These are phyloP conservation scores for Enteromius fasciolatus DNA, from an alignment of 2,797 vertebrate species.

Conservation along the genomic window DNA sequence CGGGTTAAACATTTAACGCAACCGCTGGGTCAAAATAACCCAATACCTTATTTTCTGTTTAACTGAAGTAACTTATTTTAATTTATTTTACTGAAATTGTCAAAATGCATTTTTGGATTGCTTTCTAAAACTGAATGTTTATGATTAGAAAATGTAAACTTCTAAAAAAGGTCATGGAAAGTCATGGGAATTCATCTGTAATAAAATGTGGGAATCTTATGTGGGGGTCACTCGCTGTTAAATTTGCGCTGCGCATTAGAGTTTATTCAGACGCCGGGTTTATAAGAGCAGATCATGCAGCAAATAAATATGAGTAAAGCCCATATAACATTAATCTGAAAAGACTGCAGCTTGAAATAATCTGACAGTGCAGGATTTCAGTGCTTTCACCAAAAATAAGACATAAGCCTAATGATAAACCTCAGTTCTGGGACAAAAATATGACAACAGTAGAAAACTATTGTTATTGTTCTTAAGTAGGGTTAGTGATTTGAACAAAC, in stretches of 20 bases:
- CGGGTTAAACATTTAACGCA: too few species aligned
- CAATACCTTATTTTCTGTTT: neutral
- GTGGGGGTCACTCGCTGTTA: neutral
- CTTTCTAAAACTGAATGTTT: neutral
- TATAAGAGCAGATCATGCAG: slow-evolving; percentile 5
- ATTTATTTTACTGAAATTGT: neutral
- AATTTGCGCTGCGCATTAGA: neutral
- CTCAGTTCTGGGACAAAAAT: neutral
- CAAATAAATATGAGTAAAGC: neutral
- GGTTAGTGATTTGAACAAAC: neutral
- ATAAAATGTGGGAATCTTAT: neutral
- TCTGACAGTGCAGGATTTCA: slow-evolving; percentile 10
- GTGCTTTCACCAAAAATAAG: neutral
- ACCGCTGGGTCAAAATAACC: too few species aligned
- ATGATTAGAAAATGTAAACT: neutral
- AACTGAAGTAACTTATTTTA: too few species aligned
- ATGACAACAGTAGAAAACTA: neutral
- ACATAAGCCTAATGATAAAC: neutral
- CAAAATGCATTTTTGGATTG: neutral
- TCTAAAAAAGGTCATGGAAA: neutral
- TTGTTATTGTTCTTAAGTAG: neutral
- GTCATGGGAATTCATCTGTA: neutral
- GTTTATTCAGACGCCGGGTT: neutral
- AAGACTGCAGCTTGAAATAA: slow-evolving; percentile 7
- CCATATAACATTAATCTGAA: slow-evolving; percentile 19